Conservation (phyloP, 2,113 vertebrate genomes). For the Muntiacus reevesi region DNA sequence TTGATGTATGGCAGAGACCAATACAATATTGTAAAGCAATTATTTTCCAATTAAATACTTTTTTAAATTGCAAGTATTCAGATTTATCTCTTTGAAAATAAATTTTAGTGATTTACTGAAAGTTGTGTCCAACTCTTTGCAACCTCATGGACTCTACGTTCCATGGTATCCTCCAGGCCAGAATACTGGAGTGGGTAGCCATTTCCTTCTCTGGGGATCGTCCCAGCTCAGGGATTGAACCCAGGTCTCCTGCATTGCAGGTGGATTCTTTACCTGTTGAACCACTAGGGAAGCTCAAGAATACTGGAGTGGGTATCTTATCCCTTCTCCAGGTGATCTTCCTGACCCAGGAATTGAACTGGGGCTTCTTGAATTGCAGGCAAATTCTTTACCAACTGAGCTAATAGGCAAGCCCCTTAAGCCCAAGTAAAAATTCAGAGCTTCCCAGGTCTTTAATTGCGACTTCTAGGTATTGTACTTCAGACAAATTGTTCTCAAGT, state of each 20-base stretch:
- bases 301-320: not conserved
- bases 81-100: constrained; percentile 8
- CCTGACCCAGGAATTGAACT: not conserved
- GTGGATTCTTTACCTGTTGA: not conserved
- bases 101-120: not conserved
- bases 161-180: not conserved
- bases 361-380: not conserved
- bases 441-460: not conserved
- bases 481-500: not conserved
- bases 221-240: not conserved
- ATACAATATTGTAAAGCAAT: not conserved
- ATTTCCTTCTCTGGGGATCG: not conserved
- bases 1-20: not conserved
- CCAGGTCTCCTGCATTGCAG: not conserved
- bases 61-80: not conserved
- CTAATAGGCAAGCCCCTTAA: not conserved
- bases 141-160: not conserved
- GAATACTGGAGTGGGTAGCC: not conserved
- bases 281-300: not conserved
- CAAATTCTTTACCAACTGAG: not conserved
- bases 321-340: not conserved
- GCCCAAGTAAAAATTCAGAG: not conserved
- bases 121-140: not conserved
- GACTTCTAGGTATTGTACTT: not conserved
- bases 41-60: not conserved